Conservation (phyloP, 2,113 vertebrate genomes). For the Neodontobutis hainanensis region DNA sequence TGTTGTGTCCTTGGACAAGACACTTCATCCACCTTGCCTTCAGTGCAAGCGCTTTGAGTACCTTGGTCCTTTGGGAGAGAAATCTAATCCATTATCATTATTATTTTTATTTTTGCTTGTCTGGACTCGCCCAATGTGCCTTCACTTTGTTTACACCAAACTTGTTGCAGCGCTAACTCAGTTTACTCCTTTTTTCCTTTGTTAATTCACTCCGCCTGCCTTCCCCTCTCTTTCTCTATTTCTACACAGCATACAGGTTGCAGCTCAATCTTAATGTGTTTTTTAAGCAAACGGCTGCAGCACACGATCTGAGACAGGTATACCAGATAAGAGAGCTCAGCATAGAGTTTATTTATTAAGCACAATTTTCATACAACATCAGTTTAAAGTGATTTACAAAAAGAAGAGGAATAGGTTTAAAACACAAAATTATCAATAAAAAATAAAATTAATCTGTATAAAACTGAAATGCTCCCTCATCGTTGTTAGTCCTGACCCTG, state of each 20-base stretch:
- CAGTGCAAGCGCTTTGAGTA: too few relatives aligned
- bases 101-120: not conserved
- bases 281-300: slow-evolving; percentile 26
- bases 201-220: slow-evolving; percentile 33
- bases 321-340: slow-evolving; percentile 75
- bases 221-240: not conserved
- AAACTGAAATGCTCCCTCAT: too few relatives aligned
- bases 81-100: too few relatives aligned
- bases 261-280: slow-evolving; percentile 28
- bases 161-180: slow-evolving; percentile 3
- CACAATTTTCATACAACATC: too few relatives aligned
- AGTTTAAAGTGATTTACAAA: too few relatives aligned
- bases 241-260: slow-evolving; percentile 4
- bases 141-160: slow-evolving; percentile 1
- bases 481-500: too few relatives aligned
- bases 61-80: too few relatives aligned
- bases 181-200: slow-evolving; percentile 23
- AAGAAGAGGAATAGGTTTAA: too few relatives aligned
- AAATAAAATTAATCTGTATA: too few relatives aligned
- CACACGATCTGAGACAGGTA: slow-evolving; percentile 39
- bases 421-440: too few relatives aligned
- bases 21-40: too few relatives aligned
- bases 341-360: slow-evolving; percentile 37
- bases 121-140: not conserved
- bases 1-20: too few relatives aligned